Evolutionary conservation across 2,113 vertebrate genomes (phyloP).

Genomic region (Protobothrops mucrosquamatus): DNA sequence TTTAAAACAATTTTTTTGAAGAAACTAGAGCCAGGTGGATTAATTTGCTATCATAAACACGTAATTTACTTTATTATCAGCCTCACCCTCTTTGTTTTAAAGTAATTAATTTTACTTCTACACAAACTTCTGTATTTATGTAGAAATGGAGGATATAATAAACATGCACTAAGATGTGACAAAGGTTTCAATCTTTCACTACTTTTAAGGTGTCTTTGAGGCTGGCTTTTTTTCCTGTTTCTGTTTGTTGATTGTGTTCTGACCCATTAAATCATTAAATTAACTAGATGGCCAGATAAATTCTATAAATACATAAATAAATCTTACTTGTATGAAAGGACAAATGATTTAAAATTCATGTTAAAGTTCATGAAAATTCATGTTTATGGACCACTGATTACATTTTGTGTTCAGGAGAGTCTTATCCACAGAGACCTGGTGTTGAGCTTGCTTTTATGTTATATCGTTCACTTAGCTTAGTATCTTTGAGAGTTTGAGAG

Average conservation of each 20-base stretch:
- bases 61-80: not conserved
- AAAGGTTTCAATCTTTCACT: not conserved
- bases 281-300: not conserved
- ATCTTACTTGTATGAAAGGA: not conserved
- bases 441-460: not conserved
- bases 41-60: not conserved
- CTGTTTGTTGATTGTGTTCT: not conserved
- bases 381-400: not conserved
- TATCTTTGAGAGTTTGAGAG: not conserved
- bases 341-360: not conserved
- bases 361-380: not conserved
- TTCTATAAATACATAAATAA: not conserved
- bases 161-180: not conserved
- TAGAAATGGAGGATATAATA: not conserved
- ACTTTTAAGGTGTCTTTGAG: not conserved
- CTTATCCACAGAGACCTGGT: not conserved
- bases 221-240: not conserved
- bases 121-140: not conserved
- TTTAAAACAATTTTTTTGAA: not conserved
- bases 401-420: not conserved
- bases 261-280: not conserved
- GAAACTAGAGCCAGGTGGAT: not conserved
- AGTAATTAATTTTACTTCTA: not conserved
- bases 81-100: not conserved
- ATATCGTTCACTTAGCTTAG: not conserved